Conservation (phyloP, 2,113 vertebrate genomes). For the Percopsis transmontana region DNA sequence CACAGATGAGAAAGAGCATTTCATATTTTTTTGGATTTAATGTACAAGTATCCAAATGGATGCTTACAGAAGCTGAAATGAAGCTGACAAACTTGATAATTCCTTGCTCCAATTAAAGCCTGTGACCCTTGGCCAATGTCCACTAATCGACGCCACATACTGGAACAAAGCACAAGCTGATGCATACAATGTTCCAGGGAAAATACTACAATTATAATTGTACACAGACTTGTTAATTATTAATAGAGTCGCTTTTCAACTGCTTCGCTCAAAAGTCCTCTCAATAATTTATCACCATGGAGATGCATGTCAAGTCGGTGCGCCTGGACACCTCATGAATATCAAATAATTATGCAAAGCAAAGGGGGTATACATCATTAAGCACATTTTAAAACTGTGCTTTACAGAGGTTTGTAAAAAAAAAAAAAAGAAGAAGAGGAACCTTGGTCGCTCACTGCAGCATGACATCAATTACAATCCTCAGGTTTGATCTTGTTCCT, state of each 20-base stretch:
- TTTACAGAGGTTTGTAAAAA: constrained; percentile 43
- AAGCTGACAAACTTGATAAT: constrained; percentile 10
- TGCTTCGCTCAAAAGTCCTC: constrained; percentile 70
- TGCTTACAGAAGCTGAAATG: constrained; percentile 26
- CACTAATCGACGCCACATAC: too few relatives aligned
- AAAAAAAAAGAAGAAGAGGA: constrained; percentile 11
- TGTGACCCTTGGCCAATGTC: too few relatives aligned
- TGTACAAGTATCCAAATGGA: constrained; percentile 41
- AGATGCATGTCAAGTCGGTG: constrained; percentile 76
- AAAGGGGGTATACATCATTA: constrained; percentile 75
- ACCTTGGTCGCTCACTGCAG: constrained; percentile 48
- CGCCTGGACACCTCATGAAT: constrained; percentile 78
- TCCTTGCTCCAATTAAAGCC: too few relatives aligned
- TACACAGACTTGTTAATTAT: constrained; percentile 76
- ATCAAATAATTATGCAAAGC: constrained; percentile 80
- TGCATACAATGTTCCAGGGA: constrained; percentile 64
- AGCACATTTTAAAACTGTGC: constrained; percentile 55
- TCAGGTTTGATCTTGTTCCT: constrained; percentile 48
- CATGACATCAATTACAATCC: constrained; percentile 43
- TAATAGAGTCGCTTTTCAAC: constrained; percentile 78
- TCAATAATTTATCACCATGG: constrained; percentile 81
- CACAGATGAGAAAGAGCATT: constrained; percentile 42
- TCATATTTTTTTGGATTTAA: constrained; percentile 43
- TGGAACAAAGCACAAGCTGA: too few relatives aligned
- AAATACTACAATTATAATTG: constrained; percentile 76